phyloP scores from a whole-genome alignment of 2,797 vertebrate species.

The Enteromius trimaculatus region DNA sequence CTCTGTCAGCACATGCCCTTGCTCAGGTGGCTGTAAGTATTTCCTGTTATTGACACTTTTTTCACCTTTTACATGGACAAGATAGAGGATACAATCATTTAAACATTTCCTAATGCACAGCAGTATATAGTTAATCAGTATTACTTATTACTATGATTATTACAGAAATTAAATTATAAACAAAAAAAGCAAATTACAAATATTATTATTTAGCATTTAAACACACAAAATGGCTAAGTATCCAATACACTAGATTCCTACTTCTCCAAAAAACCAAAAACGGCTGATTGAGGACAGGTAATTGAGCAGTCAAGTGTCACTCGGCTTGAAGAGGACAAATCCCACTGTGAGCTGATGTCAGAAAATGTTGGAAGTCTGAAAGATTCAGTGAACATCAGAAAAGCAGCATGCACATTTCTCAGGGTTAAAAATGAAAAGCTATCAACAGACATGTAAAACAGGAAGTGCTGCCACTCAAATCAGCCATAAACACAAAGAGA shows the following conservation, averaged over 20 bases:
- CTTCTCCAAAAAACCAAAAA: too few species aligned
- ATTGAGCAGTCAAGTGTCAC: too few species aligned
- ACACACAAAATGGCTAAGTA: too few species aligned
- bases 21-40: slow-evolving; percentile 82
- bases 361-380: too few species aligned
- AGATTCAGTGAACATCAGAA: too few species aligned
- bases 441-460: neutral
- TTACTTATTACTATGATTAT: neutral
- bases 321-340: too few species aligned
- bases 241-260: too few species aligned
- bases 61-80: neutral
- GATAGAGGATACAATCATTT: neutral
- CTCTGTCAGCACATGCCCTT: slow-evolving; percentile 81
- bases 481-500: neutral
- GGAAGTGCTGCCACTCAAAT: neutral
- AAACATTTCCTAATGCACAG: neutral
- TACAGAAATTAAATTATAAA: neutral
- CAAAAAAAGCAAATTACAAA: neutral
- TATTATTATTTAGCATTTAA: neutral
- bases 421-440: neutral
- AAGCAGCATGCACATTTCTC: too few species aligned
- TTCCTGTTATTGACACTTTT: neutral
- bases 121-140: too few species aligned
- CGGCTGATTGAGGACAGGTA: too few species aligned
- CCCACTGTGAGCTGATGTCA: too few species aligned